Percentiles rank a stretch among this genome's conserved stretches.
Evolutionary conservation across 2,888 invertebrate species (phyloP).

Genomic region (Melanostoma mellinum): DNA sequence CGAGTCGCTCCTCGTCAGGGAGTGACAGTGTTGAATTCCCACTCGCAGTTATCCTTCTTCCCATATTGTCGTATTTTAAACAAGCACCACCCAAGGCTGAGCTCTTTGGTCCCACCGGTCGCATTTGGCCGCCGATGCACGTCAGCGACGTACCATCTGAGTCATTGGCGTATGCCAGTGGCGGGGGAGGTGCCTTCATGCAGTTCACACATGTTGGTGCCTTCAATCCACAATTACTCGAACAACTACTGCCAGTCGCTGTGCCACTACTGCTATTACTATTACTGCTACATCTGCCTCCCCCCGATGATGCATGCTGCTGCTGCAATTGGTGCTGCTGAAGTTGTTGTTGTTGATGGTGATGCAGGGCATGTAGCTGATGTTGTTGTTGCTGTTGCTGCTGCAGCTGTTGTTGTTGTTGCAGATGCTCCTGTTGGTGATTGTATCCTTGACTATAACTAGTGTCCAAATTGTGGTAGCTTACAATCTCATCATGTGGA

Average conservation of each 20-base stretch:
- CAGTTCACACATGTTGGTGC: constrained; percentile 76
- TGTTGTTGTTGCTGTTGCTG: constrained; percentile 71
- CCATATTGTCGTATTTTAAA: constrained; percentile 93
- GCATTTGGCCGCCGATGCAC: constrained; percentile 73
- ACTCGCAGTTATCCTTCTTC: constrained; percentile 93
- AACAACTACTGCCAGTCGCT: constrained; percentile 73
- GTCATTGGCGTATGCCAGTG: constrained; percentile 63
- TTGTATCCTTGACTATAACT: constrained; percentile 77
- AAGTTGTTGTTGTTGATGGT: constrained; percentile 73
- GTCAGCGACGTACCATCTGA: constrained; percentile 78
- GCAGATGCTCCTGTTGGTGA: constrained; percentile 74
- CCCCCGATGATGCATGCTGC: constrained; percentile 45
- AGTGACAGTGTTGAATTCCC: constrained; percentile 94
- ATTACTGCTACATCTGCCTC: constrained; percentile 60
- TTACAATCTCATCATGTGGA: constrained; percentile 81
- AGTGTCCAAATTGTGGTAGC: constrained; percentile 81
- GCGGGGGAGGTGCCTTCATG: constrained; percentile 74
- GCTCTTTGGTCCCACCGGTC: constrained; percentile 76
- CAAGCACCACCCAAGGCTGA: constrained; percentile 76
- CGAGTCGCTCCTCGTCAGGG: constrained; percentile 84
- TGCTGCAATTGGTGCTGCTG: constrained; percentile 67
- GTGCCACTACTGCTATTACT: constrained; percentile 64
- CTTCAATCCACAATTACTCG: constrained; percentile 76
- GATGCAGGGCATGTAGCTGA: constrained; percentile 72
- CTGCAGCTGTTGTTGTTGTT: constrained; percentile 66